Evolutionary conservation across 92 coral and sea anemone genomes (phyloP), one percentile per base, ranked within the genome.

Genomic region (Actinostola sp.): DNA sequence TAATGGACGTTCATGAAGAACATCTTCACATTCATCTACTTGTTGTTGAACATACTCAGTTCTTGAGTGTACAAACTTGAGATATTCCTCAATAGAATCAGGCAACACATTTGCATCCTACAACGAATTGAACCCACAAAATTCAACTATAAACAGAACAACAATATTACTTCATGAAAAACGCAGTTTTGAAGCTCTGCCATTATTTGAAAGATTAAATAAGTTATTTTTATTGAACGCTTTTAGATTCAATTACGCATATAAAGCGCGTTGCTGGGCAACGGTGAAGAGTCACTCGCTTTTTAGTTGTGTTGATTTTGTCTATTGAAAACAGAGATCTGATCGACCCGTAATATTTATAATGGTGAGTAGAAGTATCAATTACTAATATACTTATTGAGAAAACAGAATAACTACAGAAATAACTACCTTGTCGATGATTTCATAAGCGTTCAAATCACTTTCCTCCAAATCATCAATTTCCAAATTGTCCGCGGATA

Each of bases 61-160:
- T 44, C 97, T 86, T 55, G 96, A 91, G 20, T 92, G 99, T 14
- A 95, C 68, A 34, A 77, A 75, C 55, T 75, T 77, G 66, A 95
- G 80, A 50, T 92, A 95, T 58, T 84, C 83, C 70, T 88, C 76
- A 25, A 92, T 61, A 10, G 99, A 86, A 26, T 79, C 95, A 61
- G 98, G 97, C 30, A 92, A 65, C 12, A 35, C 21, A 41, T 82
- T 76, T 6, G 76, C 89, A 38, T 60, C 70, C 79, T 73, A 39
- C 0, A 19, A 50, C 29, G 26, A 19, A 30, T 13, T 31, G 42
- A 11, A 36, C n/a, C n/a, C n/a, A n/a, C n/a, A n/a, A n/a, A n/a
- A n/a, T n/a, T n/a, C n/a, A n/a, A n/a, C n/a, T n/a, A n/a, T n/a
- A 36, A 11, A 36, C 42, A 36, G 11, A 36, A 4, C 4, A 36